Conservation (phyloP, 2,888 invertebrate species). For the Metacarcinus magister region DNA sequence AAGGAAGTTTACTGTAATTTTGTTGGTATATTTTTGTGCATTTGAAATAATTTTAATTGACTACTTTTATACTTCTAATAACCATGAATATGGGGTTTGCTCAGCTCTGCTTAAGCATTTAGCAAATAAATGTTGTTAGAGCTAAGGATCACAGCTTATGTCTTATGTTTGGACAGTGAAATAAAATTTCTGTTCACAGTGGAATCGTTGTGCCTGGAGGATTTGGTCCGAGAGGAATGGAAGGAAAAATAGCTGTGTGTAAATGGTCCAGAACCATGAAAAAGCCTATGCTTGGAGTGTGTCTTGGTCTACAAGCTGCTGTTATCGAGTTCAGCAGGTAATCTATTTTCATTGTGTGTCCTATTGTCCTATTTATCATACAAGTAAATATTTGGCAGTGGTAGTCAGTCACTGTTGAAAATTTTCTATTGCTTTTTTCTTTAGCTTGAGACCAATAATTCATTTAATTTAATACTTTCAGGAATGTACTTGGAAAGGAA, state of each 20-base stretch:
- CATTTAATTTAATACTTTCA: constrained; percentile 83
- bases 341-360: neutral
- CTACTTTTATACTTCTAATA: too few species aligned
- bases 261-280: constrained; percentile 95
- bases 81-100: neutral
- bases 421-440: neutral
- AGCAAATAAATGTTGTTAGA: constrained; percentile 81
- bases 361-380: neutral
- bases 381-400: neutral
- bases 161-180: neutral
- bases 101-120: too few species aligned
- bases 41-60: too few species aligned
- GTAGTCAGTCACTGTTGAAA: neutral
- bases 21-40: too few species aligned
- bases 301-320: constrained; percentile 98
- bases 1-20: too few species aligned
- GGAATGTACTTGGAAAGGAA: constrained; percentile 91
- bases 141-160: constrained; percentile 83
- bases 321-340: constrained; percentile 94
- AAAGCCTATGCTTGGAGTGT: constrained; percentile 97
- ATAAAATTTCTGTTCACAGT: constrained; percentile 85
- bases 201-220: constrained; percentile 99
- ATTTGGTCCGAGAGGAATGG: constrained; percentile 97
- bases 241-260: constrained; percentile 97
- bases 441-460: neutral